phyloP scores from a whole-genome alignment of 2,113 vertebrate species.

The Coregonus clupeaformis region DNA sequence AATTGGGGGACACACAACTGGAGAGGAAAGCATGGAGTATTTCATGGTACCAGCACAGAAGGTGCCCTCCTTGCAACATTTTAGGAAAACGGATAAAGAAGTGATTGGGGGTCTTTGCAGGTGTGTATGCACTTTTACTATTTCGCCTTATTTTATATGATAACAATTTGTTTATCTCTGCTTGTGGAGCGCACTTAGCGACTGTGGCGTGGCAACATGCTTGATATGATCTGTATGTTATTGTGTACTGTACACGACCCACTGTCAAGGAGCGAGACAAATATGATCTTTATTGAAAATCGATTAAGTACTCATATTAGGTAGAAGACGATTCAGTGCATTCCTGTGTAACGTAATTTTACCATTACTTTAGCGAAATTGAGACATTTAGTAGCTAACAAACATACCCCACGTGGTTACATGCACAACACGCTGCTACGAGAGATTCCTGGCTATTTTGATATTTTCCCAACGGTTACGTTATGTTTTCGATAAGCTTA shows the following conservation, averaged over 20 bases:
- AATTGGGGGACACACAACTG: slow-evolving; percentile 63
- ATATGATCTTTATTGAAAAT: slow-evolving; percentile 21
- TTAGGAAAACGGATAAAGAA: slow-evolving; percentile 97
- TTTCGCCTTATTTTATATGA: slow-evolving; percentile 16
- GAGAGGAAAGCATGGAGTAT: slow-evolving; percentile 90
- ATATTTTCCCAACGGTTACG: no score
- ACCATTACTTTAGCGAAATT: slow-evolving; percentile 61
- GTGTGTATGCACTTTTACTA: slow-evolving; percentile 74
- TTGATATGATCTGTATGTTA: slow-evolving; percentile 64
- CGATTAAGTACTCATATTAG: background rate
- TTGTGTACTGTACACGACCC: slow-evolving; percentile 73
- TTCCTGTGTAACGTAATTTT: background rate
- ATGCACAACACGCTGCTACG: slow-evolving; percentile 75
- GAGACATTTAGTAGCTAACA: slow-evolving; percentile 80
- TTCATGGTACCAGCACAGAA: slow-evolving; percentile 97
- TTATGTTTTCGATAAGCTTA: no score
- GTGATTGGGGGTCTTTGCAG: slow-evolving; percentile 95
- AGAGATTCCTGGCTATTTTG: slow-evolving; percentile 47
- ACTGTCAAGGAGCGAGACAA: slow-evolving; percentile 45
- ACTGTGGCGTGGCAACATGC: slow-evolving; percentile 65
- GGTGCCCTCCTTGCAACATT: slow-evolving; percentile 94
- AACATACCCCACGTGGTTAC: slow-evolving; percentile 92
- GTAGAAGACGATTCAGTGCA: background rate
- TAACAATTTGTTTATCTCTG: slow-evolving; percentile 25
- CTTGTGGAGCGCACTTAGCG: slow-evolving; percentile 49